Evolutionary conservation across 2,888 invertebrate species (phyloP), one percentile per base, ranked within the genome.

Genomic region (Aspidiotus destructor): DNA sequence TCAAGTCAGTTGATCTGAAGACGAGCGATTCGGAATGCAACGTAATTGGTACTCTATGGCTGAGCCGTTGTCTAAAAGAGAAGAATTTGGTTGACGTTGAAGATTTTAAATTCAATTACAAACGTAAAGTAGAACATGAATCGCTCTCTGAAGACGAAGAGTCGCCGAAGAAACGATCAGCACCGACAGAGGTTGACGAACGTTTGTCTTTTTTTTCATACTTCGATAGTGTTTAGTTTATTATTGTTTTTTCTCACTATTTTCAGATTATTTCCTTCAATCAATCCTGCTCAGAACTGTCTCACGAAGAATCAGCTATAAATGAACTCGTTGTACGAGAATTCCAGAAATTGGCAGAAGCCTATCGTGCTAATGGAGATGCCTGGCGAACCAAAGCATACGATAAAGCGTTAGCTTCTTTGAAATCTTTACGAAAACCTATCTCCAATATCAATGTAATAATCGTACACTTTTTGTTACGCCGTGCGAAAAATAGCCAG

Each of bases 261-360:
- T 54, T 54, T n/a, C 5, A 54, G 55, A n/a, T 54, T 13, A 54
- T 54, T n/a, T 9, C 28, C 28, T 28, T 5, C 28, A 28, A 28
- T 28, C 28, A 28, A 28, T 28, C 5, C n/a, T n/a, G n/a, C n/a
- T n/a, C n/a, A n/a, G n/a, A n/a, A n/a, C n/a, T n/a, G n/a, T n/a
- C n/a, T n/a, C n/a, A n/a, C 57, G 28, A 65, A 16, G 10, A 42
- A 8, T 28, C n/a, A 41, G 28, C 15, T 16, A n/a, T 15, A 41
- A 15, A 67, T 58, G 57, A 40, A 17, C 40, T 61, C 16, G 42
- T 61, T 13, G 7, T 61, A 13, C 44, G 52, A 9, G 67, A 67
- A 67, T 67, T 67, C 48, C 67, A 67, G 42, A 67, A 67, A 40
- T 17, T 67, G n/a, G 67, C 67, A n/a, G 67, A 67, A 52, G 40